These are phyloP conservation scores for Drosophila elegans DNA, from an alignment of 1,140 invertebrate genomes.

Conservation along the genomic window DNA sequence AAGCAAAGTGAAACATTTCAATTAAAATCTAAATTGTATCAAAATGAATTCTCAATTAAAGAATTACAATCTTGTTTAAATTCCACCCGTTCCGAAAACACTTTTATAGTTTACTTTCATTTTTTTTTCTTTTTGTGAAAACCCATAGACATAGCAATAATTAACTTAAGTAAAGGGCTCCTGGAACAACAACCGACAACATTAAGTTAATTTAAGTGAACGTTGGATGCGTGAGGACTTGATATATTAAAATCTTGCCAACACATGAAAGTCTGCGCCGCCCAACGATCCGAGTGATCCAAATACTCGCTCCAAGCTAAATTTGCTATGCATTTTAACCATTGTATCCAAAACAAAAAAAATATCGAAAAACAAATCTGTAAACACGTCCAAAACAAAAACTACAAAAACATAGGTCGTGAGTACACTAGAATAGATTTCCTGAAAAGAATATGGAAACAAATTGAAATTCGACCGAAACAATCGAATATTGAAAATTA, in stretches of 20 bases:
- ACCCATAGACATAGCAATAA: slow-evolving; percentile 28
- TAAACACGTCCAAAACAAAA: slow-evolving; percentile 32
- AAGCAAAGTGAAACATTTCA: slow-evolving; percentile 19
- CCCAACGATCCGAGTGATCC: slow-evolving; percentile 3
- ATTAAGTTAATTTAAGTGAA: slow-evolving; percentile 25
- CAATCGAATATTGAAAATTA: background rate
- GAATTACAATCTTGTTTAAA: background rate
- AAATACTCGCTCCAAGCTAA: slow-evolving; percentile 23
- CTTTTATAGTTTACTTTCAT: slow-evolving; percentile 6
- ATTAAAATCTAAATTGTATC: slow-evolving; percentile 4
- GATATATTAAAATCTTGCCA: slow-evolving; percentile 34
- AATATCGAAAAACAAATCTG: slow-evolving; percentile 22
- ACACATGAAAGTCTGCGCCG: slow-evolving; percentile 13
- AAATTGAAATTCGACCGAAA: background rate
- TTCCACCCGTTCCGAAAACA: background rate
- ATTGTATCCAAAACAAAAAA: slow-evolving; percentile 11
- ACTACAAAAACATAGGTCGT: slow-evolving; percentile 1
- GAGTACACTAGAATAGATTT: slow-evolving; percentile 25
- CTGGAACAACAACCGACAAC: slow-evolving; percentile 15
- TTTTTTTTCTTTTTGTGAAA: slow-evolving; percentile 5
- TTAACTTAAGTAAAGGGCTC: slow-evolving; percentile 8
- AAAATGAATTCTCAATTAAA: slow-evolving; percentile 3
- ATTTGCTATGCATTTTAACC: slow-evolving; percentile 41
- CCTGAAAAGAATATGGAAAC: background rate
- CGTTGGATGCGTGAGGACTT: slow-evolving; percentile 5